These are phyloP conservation scores for Chrysolina oricalcia DNA, from an alignment of 2,888 invertebrate species.

Conservation along the genomic window DNA sequence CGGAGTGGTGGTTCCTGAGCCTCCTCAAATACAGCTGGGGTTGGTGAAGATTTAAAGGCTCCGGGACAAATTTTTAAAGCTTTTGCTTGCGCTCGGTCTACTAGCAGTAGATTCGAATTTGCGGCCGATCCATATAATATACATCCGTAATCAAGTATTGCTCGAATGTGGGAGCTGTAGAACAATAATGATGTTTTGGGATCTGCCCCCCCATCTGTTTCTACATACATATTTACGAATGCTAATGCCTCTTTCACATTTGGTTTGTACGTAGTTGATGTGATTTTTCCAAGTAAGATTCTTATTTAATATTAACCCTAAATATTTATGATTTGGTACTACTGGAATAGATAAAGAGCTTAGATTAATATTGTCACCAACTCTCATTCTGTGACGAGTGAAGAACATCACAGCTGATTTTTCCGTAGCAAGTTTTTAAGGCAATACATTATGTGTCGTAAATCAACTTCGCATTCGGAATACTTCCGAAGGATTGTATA, in stretches of 20 bases:
- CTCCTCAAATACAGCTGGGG: background rate
- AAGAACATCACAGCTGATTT: background rate
- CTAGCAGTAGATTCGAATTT: no score
- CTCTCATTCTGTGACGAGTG: conserved; percentile 12
- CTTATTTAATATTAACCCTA: background rate
- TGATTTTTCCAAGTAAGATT: no score
- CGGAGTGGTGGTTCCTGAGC: background rate
- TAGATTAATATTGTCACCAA: background rate
- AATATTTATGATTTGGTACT: background rate
- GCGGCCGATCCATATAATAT: no score
- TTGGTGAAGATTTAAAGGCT: background rate
- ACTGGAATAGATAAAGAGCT: conserved; percentile 9
- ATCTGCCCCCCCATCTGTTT: background rate
- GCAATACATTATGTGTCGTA: no score
- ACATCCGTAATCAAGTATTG: no score
- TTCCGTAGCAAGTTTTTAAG: no score
- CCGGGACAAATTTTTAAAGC: no score
- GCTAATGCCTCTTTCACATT: background rate
- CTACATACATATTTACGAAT: background rate
- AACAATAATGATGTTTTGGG: background rate
- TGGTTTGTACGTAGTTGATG: background rate
- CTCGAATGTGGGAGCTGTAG: background rate
- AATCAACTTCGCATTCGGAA: no score
- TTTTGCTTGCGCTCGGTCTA: no score
- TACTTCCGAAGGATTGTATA: no score